These are phyloP conservation scores for Chionoecetes opilio DNA, from an alignment of 1,140 invertebrate species.

Conservation along the genomic window DNA sequence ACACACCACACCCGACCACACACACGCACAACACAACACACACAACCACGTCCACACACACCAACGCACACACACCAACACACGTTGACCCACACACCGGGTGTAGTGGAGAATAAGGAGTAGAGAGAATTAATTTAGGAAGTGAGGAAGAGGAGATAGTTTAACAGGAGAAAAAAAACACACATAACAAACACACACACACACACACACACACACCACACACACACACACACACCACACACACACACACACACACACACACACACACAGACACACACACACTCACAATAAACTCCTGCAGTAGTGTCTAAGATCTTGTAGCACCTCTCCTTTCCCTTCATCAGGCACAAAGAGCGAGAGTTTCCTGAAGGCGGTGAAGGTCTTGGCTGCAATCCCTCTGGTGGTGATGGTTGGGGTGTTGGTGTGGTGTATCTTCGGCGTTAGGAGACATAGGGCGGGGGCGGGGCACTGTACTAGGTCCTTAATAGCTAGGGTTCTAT, in stretches of 20 bases:
- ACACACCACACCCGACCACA: too few species aligned
- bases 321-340: too few species aligned
- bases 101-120: neutral
- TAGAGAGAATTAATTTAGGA: too few species aligned
- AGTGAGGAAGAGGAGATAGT: too few species aligned
- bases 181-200: neutral
- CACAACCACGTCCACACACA: too few species aligned
- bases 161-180: too few species aligned
- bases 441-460: neutral
- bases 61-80: too few species aligned
- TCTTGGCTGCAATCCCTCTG: neutral
- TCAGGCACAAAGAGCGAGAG: neutral
- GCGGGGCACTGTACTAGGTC: neutral
- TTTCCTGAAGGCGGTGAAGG: neutral
- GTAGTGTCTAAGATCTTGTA: neutral
- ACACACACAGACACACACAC: neutral
- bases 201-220: neutral
- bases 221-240: neutral
- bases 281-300: constrained; percentile 34
- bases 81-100: too few species aligned
- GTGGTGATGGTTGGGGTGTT: too few species aligned
- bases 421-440: neutral
- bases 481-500: neutral
- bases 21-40: too few species aligned
- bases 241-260: neutral